These are phyloP conservation scores for Phaethon lepturus DNA, from an alignment of 2,113 vertebrate genomes.

Conservation along the genomic window DNA sequence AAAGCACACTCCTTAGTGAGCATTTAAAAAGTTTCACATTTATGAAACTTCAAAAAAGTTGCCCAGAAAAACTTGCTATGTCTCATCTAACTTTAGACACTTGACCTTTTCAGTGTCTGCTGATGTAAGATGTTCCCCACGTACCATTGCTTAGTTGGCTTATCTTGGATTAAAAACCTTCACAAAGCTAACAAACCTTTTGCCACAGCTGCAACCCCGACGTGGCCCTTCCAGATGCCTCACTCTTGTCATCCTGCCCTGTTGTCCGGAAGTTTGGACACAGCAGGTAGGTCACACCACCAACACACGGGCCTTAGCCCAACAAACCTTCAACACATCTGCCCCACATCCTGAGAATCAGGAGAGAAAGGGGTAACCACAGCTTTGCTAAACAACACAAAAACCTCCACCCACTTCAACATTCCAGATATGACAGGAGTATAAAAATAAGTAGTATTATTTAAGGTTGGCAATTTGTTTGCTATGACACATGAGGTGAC, in stretches of 20 bases:
- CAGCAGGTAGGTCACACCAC: neutral
- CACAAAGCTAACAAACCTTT: neutral
- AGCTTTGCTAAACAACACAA: too few species aligned
- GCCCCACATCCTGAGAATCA: fast-evolving
- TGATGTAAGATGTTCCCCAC: neutral
- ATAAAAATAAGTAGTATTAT: neutral
- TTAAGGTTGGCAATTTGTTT: neutral
- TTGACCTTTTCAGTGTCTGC: neutral
- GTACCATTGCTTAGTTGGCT: neutral
- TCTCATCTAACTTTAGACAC: neutral
- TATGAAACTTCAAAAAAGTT: neutral
- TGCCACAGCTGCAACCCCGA: neutral
- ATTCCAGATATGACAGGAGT: neutral
- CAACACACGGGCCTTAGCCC: neutral
- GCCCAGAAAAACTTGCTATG: neutral
- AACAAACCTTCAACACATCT: neutral
- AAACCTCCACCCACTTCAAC: neutral
- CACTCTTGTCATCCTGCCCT: neutral
- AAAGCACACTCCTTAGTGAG: neutral
- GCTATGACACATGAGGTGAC: neutral
- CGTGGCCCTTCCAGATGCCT: neutral
- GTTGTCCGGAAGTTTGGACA: neutral
- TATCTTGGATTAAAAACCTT: neutral
- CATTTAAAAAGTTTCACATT: neutral
- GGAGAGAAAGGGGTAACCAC: neutral